Conservation (phyloP, 2,888 invertebrate genomes). For the Dicyrtoma fusca region DNA sequence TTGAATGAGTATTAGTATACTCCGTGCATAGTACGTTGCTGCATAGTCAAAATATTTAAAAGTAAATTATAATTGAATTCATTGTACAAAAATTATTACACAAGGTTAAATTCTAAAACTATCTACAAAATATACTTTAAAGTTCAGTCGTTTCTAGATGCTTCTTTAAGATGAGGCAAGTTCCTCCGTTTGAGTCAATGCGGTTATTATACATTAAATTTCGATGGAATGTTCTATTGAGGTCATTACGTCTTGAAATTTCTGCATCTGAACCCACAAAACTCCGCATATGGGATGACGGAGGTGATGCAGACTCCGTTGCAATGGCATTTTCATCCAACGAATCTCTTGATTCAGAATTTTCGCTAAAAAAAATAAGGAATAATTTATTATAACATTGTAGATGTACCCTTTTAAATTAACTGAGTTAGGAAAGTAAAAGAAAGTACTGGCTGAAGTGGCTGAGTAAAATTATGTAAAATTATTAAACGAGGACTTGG, state of each 20-base stretch:
- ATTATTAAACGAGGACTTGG: neutral
- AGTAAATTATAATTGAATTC: too few relatives aligned
- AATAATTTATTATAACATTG: conserved; percentile 56
- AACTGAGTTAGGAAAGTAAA: too few relatives aligned
- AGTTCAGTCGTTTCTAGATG: conserved; percentile 57
- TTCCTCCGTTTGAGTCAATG: conserved; percentile 46
- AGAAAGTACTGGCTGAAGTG: too few relatives aligned
- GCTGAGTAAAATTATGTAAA: too few relatives aligned
- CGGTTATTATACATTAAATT: conserved; percentile 56
- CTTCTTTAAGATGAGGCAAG: conserved; percentile 56
- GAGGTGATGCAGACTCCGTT: conserved; percentile 61
- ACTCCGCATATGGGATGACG: conserved; percentile 56
- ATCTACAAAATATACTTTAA: conserved; percentile 30
- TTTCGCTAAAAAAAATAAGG: conserved; percentile 65
- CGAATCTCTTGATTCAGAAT: conserved; percentile 75
- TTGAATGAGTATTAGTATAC: too few relatives aligned
- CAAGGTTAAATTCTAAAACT: too few relatives aligned
- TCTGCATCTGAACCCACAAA: conserved; percentile 55
- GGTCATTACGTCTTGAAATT: conserved; percentile 52
- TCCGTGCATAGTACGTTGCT: too few relatives aligned
- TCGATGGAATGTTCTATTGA: conserved; percentile 56
- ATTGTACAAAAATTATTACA: too few relatives aligned
- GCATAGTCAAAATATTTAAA: too few relatives aligned
- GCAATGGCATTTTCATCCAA: conserved; percentile 78
- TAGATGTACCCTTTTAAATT: too few relatives aligned